Base-by-base conservation (phyloP, 1,140 invertebrate species). In the Caenorhabditis remanei region DNA sequence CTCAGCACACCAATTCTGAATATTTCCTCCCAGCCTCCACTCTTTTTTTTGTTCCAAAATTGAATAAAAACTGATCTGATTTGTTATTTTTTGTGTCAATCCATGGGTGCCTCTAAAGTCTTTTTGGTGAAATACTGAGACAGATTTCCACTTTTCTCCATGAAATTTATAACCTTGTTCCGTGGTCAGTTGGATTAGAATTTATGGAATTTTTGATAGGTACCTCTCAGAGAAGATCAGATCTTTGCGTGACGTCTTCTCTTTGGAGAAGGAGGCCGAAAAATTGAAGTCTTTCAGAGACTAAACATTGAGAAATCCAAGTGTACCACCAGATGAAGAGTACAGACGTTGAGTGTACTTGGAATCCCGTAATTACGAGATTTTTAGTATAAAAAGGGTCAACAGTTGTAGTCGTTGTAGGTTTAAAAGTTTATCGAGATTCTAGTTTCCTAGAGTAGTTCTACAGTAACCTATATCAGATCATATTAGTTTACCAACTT, bases 61-160 rank as follows among this genome's bases (percentile, higher is more conserved):
- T 46, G 41, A 71, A 67, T 67, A 41, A 16, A 46, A 71, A 43
- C 65, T 71, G 65, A 71, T 71, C 65, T 71, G 41, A 71, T 71
- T 71, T 71, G 40, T 46, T 43, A 16, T 71, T 46, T 43, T 71
- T 71, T 43, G 9, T 40, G 21, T 40, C 56, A n/a, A n/a, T n/a
- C 9, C n/a, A 7, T 24, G 61, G 21, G 8, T 9, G 56, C 8
- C 7, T 53, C 32, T 32, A 32, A 32, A 32, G 32, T 32, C 32
- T 32, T 32, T 32, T 32, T 32, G 32, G 32, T 1, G 32, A 32
- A 0, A 32, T 2, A 32, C 2, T 32, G 32, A 32, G 32, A 32
- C 32, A 32, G 32, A 32, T 32, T 32, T 32, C 32, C 32, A 2
- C 32, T 32, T 32, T n/a, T 58, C 1, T 63, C n/a, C 61, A 11